phyloP scores from a whole-genome alignment of 1,140 invertebrate species.

The Bathynomus jamesi region DNA sequence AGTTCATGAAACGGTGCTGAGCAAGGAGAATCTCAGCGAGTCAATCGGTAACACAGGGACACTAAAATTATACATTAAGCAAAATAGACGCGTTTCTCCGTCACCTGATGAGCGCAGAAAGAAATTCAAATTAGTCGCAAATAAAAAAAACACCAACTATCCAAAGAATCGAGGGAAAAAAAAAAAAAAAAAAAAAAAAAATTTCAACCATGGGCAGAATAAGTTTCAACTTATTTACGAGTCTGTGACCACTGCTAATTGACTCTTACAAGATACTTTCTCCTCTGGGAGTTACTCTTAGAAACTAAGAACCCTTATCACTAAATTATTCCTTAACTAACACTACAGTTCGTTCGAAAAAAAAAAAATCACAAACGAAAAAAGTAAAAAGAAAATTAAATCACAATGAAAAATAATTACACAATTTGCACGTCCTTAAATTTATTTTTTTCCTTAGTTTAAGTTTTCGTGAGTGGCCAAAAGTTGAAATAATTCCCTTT shows the following conservation, averaged over 20 bases:
- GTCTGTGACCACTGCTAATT: neutral
- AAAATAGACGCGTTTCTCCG: too few species aligned
- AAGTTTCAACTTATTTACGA: too few species aligned
- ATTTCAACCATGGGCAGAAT: neutral
- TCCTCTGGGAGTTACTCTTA: neutral
- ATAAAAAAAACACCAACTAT: too few species aligned
- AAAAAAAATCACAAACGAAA: neutral
- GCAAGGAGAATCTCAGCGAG: neutral
- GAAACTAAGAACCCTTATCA: neutral
- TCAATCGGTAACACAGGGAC: constrained; percentile 1
- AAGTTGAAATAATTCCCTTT: neutral
- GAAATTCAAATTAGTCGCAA: too few species aligned
- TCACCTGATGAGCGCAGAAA: too few species aligned
- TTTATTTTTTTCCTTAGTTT: neutral
- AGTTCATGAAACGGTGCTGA: neutral
- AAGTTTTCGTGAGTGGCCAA: too few species aligned
- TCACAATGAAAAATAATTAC: neutral
- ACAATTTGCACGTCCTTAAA: neutral
- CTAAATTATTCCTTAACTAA: neutral
- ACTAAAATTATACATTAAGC: too few species aligned
- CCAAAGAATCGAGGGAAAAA: too few species aligned
- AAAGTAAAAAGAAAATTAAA: neutral
- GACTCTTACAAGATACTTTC: neutral
- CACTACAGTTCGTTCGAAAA: neutral
- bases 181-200: neutral